Base-by-base conservation (phyloP, 2,888 invertebrate species). In the Drosophila ustulata region DNA sequence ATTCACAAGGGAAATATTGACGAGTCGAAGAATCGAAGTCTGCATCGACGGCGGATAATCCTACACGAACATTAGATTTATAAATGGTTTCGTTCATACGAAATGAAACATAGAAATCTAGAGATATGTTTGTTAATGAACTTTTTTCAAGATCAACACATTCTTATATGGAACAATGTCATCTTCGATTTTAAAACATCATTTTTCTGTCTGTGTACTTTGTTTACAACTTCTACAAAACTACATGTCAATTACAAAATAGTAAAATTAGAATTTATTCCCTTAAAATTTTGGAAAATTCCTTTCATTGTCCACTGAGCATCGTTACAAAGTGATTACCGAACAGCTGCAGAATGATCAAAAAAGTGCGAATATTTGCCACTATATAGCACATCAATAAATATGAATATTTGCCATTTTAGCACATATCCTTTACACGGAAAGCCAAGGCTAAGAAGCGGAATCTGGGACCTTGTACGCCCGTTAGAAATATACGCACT, bases 401-500 rank as follows among this genome's bases (percentile, higher is more conserved):
- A 13, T 6, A 41, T 41, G 39, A 18, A 2, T 41, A 7, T 41
- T 41, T 41, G 13, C 6, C 4, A 11, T 34, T 37, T 5, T n/a
- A 11, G n/a, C 67, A 65, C 46, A 7, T 9, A 23, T 5, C 6
- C n/a, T 26, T 11, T 13, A 1, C 13, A 3, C 41, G 32, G 1
- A 64, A 64, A 37, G 23, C 11, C 7, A 68, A 55, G 30, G 25
- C 41, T 32, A 43, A 67, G 59, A 26, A 3, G 26, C 53, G 51
- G 47, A 52, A 63, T 28, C 34, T 57, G 43, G 89, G 72, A 51
- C 70, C 51, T 62, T 89, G 89, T 71, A 69, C 66, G 32, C 75
- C 70, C 25, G 53, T 62, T 39, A 66, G 71, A 3, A 69, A 57
- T 11, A 80, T 78, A 56, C 82, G 82, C 66, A 71, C 73, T 5